These are phyloP conservation scores for Phymatocera aterrima DNA, from an alignment of 2,888 invertebrate species.

Conservation along the genomic window DNA sequence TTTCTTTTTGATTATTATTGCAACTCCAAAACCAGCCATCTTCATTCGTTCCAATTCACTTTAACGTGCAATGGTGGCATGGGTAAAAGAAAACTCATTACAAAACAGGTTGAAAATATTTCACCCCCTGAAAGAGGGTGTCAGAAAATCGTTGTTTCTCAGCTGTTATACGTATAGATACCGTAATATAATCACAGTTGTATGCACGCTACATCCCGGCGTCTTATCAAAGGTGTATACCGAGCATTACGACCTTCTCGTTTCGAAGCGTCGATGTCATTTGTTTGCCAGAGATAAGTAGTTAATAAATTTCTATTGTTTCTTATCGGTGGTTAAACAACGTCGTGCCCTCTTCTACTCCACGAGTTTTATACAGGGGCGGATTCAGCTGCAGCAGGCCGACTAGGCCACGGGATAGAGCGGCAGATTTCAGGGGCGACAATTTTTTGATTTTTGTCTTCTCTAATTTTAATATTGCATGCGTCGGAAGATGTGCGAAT, in stretches of 20 bases:
- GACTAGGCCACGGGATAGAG: no score
- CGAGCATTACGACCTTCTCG: constrained; percentile 31
- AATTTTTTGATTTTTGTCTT: no score
- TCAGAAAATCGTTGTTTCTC: not conserved
- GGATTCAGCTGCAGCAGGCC: no score
- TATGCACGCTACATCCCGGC: not conserved
- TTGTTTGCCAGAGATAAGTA: constrained; percentile 39
- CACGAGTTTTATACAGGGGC: no score
- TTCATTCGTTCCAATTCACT: not conserved
- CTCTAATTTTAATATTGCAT: no score
- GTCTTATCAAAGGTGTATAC: not conserved
- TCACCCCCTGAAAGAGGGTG: not conserved
- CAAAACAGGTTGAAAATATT: not conserved
- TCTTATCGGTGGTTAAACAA: constrained; percentile 45
- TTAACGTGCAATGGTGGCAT: no score
- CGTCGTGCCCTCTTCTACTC: constrained; percentile 18
- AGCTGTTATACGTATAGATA: not conserved
- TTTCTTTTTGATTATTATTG: not conserved
- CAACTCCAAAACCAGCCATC: not conserved
- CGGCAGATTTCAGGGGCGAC: no score
- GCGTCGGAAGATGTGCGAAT: no score
- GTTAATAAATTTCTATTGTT: constrained; percentile 45
- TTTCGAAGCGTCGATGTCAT: constrained; percentile 35
- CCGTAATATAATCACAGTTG: constrained; percentile 14
- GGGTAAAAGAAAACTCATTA: not conserved